Evolutionary conservation across 2,888 invertebrate species (phyloP), one percentile per base, ranked within the genome.

Genomic region (Caenorhabditis virilis): DNA sequence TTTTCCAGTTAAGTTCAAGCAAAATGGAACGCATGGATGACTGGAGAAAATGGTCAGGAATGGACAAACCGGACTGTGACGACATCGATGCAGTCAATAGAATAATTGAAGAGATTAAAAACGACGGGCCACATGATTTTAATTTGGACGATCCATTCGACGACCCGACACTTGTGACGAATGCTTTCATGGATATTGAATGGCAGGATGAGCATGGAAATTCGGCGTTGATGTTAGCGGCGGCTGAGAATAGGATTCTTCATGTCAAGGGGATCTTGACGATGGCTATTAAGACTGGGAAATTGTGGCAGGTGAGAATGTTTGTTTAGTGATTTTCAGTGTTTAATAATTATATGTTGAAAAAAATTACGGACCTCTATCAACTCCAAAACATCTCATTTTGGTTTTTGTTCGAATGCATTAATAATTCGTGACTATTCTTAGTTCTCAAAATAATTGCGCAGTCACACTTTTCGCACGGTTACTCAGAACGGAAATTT

Each of bases 181-280:
- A 69, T 65, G 68, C 68, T 0, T 72, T 72, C 38, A 48, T 74
- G 43, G 74, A 74, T 51, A 69, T 74, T n/a, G 27, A 42, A 16
- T 69, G 64, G 58, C 71, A 71, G 45, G 74, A 74, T 55, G 69
- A 67, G 35, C 53, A 74, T 9, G 74, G 74, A 1, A 66, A 71
- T 39, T 65, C 69, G 23, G 74, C 74, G 0, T 33, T 74, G 49
- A 74, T 74, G 71, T 27, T 69, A 22, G 74, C 74, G 6, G 65
- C 71, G 0, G 56, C 59, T n/a, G 71, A 74, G 33, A 71, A 74
- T 50, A 54, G 74, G 9, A 46, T 71, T 1, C 64, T 68, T 16
- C 67, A 70, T 15, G 63, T 69, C 23, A 60, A 69, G 16, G 69
- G 69, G 9, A 74, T 74, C 20, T 57, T 74, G 9, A 61, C 46